Evolutionary conservation across 2,797 vertebrate genomes (phyloP), one percentile per base, ranked within the genome.

Genomic region (Helicolenus hilgendorfi): DNA sequence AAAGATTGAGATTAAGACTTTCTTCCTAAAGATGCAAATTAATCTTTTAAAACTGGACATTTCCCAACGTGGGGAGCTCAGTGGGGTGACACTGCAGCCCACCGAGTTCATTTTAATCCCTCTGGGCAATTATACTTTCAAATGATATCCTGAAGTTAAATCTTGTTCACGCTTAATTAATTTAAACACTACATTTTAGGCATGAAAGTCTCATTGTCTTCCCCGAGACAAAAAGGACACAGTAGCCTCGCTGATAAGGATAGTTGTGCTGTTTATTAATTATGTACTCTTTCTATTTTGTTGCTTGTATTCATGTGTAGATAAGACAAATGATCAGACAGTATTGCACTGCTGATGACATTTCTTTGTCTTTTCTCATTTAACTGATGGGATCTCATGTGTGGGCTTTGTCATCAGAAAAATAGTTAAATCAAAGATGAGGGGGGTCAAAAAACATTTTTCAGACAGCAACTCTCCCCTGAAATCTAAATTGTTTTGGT

Each of bases 111-210:
- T 99, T 99, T 98, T 98, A 98, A 98, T 98, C 98, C 98, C 98
- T 98, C 98, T 98, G 98, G 98, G 98, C 98, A 99, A 98, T 99
- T 99, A 98, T 98, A 98, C 98, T 98, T 99, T 98, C 98, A 98
- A 98, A 99, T 98, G 98, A 99, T 98, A 99, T 98, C 98, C 98
- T 97, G 98, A 98, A 98, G 98, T 98, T 98, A 99, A 98, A 99
- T 98, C 98, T 98, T 98, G 98, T 98, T 99, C 98, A 98, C 98
- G 98, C 98, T 98, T 99, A 98, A 99, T 99, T 98, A 98, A 99
- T 99, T 99, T 98, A 98, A 99, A 98, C 98, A 98, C 97, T 97
- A 95, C 97, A 97, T 98, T 98, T 98, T 96, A 98, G 97, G 97
- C 98, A 96, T 97, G 96, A 96, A 98, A 98, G 98, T 94, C 83